phyloP scores from a whole-genome alignment of 2,797 vertebrate genomes.

The Tolypeutes matacus region DNA sequence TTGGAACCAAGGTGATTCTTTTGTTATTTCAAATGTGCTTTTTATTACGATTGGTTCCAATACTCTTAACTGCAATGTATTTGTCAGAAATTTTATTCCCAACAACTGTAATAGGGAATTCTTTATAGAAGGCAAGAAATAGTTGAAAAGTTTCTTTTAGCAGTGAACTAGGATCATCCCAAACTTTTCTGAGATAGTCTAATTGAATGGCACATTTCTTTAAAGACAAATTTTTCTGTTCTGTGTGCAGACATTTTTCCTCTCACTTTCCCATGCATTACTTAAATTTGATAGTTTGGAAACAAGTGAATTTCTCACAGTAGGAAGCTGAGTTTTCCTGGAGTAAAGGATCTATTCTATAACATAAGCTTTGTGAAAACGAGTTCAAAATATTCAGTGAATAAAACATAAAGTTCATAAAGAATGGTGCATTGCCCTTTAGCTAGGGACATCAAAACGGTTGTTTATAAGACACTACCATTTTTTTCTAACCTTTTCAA shows the following conservation, averaged over 20 bases:
- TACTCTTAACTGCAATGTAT: neutral
- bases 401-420: conserved; percentile 84
- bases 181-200: conserved; percentile 36
- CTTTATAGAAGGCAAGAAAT: neutral
- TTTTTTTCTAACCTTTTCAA: conserved; percentile 41
- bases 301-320: conserved; percentile 75
- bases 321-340: conserved; percentile 72
- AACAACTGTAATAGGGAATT: neutral
- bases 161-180: neutral
- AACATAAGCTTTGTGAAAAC: conserved; percentile 76
- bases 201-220: neutral
- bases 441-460: conserved; percentile 74
- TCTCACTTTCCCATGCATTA: conserved; percentile 60
- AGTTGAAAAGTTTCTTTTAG: neutral
- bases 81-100: neutral
- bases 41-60: neutral
- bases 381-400: conserved; percentile 75
- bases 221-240: neutral
- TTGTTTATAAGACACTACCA: neutral
- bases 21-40: neutral
- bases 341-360: conserved; percentile 75
- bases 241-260: neutral
- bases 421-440: conserved; percentile 64
- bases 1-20: neutral
- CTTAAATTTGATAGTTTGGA: conserved; percentile 76